Evolutionary conservation across 92 coral and sea anemone species (phyloP).

Genomic region (Zoanthus solanderi): DNA sequence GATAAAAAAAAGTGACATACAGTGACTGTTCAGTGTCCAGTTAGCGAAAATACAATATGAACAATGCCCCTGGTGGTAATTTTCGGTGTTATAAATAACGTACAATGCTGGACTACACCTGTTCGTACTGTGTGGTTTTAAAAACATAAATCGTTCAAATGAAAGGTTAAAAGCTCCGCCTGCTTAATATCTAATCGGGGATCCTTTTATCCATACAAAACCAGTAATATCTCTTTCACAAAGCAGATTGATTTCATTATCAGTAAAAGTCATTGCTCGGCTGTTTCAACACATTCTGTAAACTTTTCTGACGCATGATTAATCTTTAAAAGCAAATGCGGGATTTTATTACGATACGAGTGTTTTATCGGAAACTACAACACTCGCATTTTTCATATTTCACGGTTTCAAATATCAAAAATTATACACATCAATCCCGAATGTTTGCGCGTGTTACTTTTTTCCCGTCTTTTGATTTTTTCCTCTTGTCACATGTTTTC

Average conservation of each 20-base stretch:
- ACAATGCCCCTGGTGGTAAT: no score
- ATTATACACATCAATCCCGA: neutral
- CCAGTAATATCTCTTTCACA: neutral
- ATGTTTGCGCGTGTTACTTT: neutral
- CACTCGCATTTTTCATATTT: no score
- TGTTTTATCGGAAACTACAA: neutral
- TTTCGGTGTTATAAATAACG: no score
- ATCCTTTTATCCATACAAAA: no score
- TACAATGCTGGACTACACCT: neutral
- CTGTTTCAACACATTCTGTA: neutral
- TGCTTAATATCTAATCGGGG: no score
- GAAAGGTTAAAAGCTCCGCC: neutral
- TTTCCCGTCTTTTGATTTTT: no score
- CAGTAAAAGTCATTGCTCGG: neutral
- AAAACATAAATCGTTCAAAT: neutral
- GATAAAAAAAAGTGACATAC: no score
- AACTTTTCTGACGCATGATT: neutral
- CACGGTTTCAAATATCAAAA: no score
- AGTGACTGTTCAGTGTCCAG: no score
- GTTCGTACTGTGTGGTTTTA: neutral
- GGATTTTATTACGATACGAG: neutral
- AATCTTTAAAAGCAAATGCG: neutral
- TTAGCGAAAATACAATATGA: no score
- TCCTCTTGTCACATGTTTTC: no score
- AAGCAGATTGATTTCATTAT: neutral